These are phyloP conservation scores for Apamea sordens DNA, from an alignment of 2,888 invertebrate species.

Conservation along the genomic window DNA sequence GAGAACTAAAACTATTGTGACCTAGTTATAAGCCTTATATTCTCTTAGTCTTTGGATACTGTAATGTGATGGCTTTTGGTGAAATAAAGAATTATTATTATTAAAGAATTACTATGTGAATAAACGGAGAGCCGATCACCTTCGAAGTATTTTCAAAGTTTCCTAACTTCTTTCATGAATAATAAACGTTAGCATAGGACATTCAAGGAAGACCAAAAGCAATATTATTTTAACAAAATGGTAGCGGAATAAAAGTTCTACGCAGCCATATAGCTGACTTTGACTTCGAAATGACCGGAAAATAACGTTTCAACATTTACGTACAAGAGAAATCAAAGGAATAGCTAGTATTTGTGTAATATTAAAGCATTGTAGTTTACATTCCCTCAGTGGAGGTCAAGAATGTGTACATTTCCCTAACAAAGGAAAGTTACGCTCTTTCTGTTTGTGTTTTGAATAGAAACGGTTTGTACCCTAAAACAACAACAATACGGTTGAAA, in stretches of 20 bases:
- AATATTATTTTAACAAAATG: conserved; percentile 7
- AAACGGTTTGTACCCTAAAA: conserved; percentile 38
- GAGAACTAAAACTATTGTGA: too few species aligned
- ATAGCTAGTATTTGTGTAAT: conserved; percentile 57
- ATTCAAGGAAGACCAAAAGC: background rate
- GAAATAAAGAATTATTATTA: too few species aligned
- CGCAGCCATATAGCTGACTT: conserved; percentile 15
- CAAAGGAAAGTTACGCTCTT: conserved; percentile 60
- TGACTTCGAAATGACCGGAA: conserved; percentile 42
- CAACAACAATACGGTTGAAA: conserved; percentile 25
- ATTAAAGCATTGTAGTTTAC: conserved; percentile 62
- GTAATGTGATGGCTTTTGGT: too few species aligned
- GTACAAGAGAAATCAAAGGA: conserved; percentile 56
- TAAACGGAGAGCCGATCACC: too few species aligned
- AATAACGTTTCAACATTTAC: conserved; percentile 39
- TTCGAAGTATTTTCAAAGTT: background rate
- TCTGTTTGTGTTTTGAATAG: conserved; percentile 47
- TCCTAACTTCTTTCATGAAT: background rate
- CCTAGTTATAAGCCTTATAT: too few species aligned
- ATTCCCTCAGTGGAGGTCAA: conserved; percentile 58
- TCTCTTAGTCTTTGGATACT: too few species aligned
- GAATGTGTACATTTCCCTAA: conserved; percentile 64
- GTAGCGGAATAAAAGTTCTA: background rate
- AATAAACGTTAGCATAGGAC: background rate
- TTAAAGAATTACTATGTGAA: too few species aligned